Evolutionary conservation across 2,888 invertebrate genomes (phyloP), one percentile per base, ranked within the genome.

Genomic region (Lithodes maja): DNA sequence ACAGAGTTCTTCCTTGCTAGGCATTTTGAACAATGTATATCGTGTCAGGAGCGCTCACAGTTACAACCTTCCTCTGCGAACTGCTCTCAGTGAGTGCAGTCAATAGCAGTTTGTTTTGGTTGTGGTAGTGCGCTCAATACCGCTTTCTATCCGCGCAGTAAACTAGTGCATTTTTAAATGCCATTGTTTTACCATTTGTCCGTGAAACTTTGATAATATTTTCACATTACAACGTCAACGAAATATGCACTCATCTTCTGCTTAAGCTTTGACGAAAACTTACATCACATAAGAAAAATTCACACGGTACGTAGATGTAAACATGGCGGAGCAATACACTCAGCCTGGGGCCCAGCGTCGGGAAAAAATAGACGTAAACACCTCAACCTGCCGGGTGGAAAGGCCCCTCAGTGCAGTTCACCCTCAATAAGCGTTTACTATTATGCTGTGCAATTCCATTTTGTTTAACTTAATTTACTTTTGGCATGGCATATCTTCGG

Each of bases 1-100:
- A 89, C 92, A 92, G 88, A 92, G 88, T 83, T 92, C 92, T 77
- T 93, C 92, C 91, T 92, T 93, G 92, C 93, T 93, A 53, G 93
- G 93, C 93, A 93, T 93, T 89, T 53, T 81, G 87, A 68, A 78
- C 7, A 52, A 52, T 33, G 49, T 17, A 17, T 69, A 75, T 33
- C 33, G 81, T 68, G n/a, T 15, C 79, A 71, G 15, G 69, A 87
- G 81, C 82, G 61, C 75, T 52, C 9, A 49, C 50, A 50, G 3
- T 12, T 9, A 9, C 61, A 81, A 74, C 78, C 85, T 87, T 83
- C 75, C 81, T 85, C 86, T 68, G 81, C 69, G 85, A 90, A 90
- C 86, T 88, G 87, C 91, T 83, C 83, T 83, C 71, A 79, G 85
- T 88, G 86, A 90, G 85, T 90, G 90, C n/a, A 53, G 74, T 68